Evolutionary conservation across 2,888 invertebrate species (phyloP).

Genomic region (Pristionchus exspectatus): DNA sequence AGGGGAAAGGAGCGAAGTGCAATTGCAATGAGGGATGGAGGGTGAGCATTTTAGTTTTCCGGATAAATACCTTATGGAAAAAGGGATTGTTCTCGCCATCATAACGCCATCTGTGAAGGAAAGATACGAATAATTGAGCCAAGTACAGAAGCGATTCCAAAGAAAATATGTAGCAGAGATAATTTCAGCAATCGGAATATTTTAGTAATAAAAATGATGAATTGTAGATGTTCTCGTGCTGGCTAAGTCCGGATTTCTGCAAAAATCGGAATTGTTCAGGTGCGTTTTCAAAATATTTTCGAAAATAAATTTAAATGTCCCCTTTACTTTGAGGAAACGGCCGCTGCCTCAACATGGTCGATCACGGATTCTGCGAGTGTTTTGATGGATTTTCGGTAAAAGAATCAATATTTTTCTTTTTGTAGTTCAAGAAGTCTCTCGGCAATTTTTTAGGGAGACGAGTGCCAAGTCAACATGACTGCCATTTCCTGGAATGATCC

Average conservation of each 20-base stretch:
- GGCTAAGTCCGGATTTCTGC: conserved; percentile 51
- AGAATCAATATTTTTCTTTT: neutral
- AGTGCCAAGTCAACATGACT: conserved; percentile 43
- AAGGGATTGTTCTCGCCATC: too few relatives aligned
- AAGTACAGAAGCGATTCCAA: neutral
- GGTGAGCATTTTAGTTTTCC: neutral
- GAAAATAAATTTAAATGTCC: neutral
- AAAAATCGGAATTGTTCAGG: conserved; percentile 41
- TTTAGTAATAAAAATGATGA: neutral
- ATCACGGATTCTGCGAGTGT: conserved; percentile 32
- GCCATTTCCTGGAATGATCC: conserved; percentile 50
- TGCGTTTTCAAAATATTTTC: neutral
- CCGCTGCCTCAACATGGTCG: conserved; percentile 26
- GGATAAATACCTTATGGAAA: too few relatives aligned
- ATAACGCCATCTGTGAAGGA: too few relatives aligned
- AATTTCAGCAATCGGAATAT: neutral
- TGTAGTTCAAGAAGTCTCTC: neutral
- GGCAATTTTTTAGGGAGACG: conserved; percentile 11
- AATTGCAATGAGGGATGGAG: conserved; percentile 49
- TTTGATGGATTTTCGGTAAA: conserved; percentile 41
- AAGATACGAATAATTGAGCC: too few relatives aligned
- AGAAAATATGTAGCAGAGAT: neutral
- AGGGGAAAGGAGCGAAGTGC: conserved; percentile 27
- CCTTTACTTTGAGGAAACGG: neutral
- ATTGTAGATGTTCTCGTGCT: conserved; percentile 50